phyloP scores from a whole-genome alignment of 2,113 vertebrate genomes.

The Aegithalos caudatus region DNA sequence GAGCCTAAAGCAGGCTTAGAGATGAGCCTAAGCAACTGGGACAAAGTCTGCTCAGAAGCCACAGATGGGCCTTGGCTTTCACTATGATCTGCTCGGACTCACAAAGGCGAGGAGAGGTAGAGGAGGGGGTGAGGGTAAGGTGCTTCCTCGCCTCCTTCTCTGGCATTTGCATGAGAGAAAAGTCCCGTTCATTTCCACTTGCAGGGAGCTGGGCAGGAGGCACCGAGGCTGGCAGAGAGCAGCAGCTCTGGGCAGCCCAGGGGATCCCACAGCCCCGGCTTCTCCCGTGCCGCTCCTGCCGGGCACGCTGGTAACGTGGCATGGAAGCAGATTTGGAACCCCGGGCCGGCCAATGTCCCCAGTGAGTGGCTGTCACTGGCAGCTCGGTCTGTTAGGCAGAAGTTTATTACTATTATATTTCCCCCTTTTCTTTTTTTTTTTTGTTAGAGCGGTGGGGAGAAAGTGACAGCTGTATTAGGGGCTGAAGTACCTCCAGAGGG shows the following conservation, averaged over 20 bases:
- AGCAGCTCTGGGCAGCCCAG: not conserved
- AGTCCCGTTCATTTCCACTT: not conserved
- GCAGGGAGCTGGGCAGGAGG: not conserved
- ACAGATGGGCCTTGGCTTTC: constrained; percentile 47
- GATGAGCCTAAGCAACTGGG: constrained; percentile 52
- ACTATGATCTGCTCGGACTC: constrained; percentile 1
- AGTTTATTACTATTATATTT: constrained; percentile 59
- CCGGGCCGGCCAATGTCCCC: constrained; percentile 5
- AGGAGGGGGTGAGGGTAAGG: not conserved
- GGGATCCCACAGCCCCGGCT: not conserved
- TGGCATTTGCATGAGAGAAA: not conserved
- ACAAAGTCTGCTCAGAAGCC: constrained; percentile 45
- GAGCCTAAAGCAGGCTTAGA: constrained; percentile 59
- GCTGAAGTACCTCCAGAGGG: constrained; percentile 39
- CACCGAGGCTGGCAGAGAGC: not conserved
- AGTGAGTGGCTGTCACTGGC: constrained; percentile 41
- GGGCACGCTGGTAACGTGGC: constrained; percentile 27
- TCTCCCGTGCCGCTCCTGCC: not conserved
- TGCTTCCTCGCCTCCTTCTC: not conserved
- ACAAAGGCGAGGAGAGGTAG: not conserved
- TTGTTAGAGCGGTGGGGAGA: not conserved
- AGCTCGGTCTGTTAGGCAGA: not conserved
- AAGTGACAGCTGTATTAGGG: constrained; percentile 56
- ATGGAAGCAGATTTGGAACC: too few species aligned
- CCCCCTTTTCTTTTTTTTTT: not conserved